Conservation (phyloP, 2,797 vertebrate genomes). For the Urocyon cinereoargenteus region DNA sequence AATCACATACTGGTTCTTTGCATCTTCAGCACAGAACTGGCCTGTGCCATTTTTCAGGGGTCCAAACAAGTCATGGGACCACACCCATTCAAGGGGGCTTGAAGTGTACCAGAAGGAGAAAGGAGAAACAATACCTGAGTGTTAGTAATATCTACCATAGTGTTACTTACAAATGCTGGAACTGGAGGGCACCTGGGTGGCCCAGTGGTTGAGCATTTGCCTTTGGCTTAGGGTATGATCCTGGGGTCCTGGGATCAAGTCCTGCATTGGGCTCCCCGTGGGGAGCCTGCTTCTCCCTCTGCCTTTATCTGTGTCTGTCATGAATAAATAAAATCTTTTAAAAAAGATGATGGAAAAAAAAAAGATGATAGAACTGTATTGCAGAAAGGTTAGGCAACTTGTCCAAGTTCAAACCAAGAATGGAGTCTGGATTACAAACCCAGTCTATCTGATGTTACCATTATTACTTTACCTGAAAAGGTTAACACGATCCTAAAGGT, state of each 20-base stretch:
- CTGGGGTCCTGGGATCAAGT: no score
- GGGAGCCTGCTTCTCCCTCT: no score
- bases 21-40: neutral
- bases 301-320: no score
- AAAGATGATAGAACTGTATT: accelerated
- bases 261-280: no score
- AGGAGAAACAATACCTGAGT: neutral
- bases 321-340: no score
- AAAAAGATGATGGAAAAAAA: no score
- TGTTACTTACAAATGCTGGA: neutral
- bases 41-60: neutral
- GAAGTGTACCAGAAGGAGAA: neutral
- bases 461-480: neutral
- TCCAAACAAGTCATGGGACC: neutral
- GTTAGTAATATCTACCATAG: neutral
- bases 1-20: neutral
- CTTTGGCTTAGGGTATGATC: no score
- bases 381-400: neutral
- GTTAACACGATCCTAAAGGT: neutral
- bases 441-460: neutral
- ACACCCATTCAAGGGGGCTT: neutral
- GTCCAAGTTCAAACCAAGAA: neutral
- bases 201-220: no score
- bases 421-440: neutral
- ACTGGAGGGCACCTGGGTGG: no score